Evolutionary conservation across 2,113 vertebrate species (phyloP).

Genomic region (Cephalopterus ornatus): DNA sequence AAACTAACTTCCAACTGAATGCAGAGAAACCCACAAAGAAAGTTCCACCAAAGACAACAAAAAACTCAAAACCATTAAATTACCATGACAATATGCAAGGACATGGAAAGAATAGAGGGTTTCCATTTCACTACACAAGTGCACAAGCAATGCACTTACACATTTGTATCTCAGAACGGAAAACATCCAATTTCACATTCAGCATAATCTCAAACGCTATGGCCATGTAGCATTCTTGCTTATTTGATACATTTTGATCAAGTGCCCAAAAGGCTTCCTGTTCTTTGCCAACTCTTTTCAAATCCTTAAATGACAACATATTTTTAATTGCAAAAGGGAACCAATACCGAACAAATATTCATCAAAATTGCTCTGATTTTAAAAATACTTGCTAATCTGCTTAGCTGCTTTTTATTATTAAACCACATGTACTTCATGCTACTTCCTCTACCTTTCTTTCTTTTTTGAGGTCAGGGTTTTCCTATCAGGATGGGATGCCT

Average conservation of each 20-base stretch:
- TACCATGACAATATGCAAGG: background rate
- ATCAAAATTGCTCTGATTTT: background rate
- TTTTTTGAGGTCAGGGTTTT: background rate
- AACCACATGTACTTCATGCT: background rate
- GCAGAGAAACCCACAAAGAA: background rate
- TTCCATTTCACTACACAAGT: background rate
- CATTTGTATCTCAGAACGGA: background rate
- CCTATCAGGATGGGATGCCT: background rate
- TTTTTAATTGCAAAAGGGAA: background rate
- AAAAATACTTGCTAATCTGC: background rate
- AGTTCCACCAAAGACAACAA: background rate
- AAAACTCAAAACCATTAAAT: background rate
- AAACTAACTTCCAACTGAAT: background rate
- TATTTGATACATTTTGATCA: background rate
- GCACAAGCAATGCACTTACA: background rate
- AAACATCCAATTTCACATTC: background rate
- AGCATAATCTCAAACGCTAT: accelerated
- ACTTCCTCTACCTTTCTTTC: background rate
- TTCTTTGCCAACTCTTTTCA: background rate
- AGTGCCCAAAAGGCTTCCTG: background rate
- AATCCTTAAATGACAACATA: background rate
- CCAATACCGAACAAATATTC: background rate
- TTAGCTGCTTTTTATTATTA: background rate
- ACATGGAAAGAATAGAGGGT: background rate
- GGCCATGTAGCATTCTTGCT: background rate